These are phyloP conservation scores for Agonopterix heracliana DNA, from an alignment of 2,888 invertebrate genomes.

Conservation along the genomic window DNA sequence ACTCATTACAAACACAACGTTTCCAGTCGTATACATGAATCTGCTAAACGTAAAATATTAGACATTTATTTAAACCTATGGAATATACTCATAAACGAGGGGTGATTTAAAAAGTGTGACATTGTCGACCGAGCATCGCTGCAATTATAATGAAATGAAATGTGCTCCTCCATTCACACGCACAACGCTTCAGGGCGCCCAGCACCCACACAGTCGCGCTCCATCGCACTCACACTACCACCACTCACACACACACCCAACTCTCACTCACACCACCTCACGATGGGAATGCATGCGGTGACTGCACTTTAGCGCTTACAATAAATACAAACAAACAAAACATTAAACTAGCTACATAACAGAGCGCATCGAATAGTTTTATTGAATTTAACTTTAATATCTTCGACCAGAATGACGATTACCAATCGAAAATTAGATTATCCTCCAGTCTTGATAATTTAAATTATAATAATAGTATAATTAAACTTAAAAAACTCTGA, in stretches of 20 bases:
- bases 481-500: conserved; percentile 32
- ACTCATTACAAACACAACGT: too few relatives aligned
- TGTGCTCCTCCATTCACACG: conserved; percentile 75
- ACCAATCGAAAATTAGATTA: too few relatives aligned
- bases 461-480: conserved; percentile 18
- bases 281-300: conserved; percentile 73
- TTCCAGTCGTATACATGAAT: too few relatives aligned
- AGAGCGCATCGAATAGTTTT: conserved; percentile 47
- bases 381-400: conserved; percentile 13
- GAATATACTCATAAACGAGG: conserved; percentile 23
- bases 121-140: conserved; percentile 70
- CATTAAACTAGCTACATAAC: conserved; percentile 57
- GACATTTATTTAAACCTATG: background rate
- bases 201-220: conserved; percentile 41
- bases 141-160: conserved; percentile 74
- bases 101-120: conserved; percentile 59
- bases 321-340: conserved; percentile 75
- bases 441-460: conserved; percentile 14
- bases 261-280: conserved; percentile 46
- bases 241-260: conserved; percentile 36
- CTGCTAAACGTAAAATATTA: too few relatives aligned
- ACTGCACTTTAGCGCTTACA: conserved; percentile 74
- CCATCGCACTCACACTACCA: conserved; percentile 48
- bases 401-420: too few relatives aligned
- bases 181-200: conserved; percentile 68